Evolutionary conservation across 2,888 invertebrate genomes (phyloP), one percentile per base, ranked within the genome.

Genomic region (Strigamia maritima): DNA sequence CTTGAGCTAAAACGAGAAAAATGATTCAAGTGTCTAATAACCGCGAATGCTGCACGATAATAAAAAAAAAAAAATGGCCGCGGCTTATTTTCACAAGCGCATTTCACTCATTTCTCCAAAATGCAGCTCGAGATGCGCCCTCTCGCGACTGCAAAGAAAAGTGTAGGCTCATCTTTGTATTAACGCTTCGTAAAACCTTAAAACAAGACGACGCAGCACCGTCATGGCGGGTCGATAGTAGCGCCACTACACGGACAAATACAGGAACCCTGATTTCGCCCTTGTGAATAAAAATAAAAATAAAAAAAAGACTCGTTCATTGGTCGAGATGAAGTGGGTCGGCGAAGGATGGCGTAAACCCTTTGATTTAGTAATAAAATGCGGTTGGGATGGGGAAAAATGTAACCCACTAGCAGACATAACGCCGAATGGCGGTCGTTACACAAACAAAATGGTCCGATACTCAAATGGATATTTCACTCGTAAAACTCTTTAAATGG

Each of bases 251-350:
- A n/a, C n/a, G n/a, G n/a, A n/a, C n/a, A n/a, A n/a, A n/a, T n/a
- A n/a, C n/a, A n/a, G n/a, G n/a, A n/a, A n/a, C n/a, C n/a, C n/a
- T n/a, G n/a, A n/a, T n/a, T n/a, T n/a, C n/a, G n/a, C n/a, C n/a
- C n/a, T n/a, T n/a, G n/a, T n/a, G n/a, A n/a, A 60, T 60, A 60
- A 60, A 44, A 60, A 60, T 60, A 60, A 60, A 60, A 60, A 60
- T 44, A 44, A 14, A 44, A 44, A 44, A 44, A 44, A 16, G 16
- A n/a, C n/a, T n/a, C 44, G 44, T 2, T 44, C 44, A 16, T 44
- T 44, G 6, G 14, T 2, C 44, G 44, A 44, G 44, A 44, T 44
- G 44, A 44, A 44, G 44, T 44, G 16, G 44, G 44, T 44, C 14
- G 22, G 14, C 49, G 49, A n/a, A 60, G 12, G 60, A 60, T 19